phyloP scores from a whole-genome alignment of 2,797 vertebrate species.

The Hoplostethus atlanticus region DNA sequence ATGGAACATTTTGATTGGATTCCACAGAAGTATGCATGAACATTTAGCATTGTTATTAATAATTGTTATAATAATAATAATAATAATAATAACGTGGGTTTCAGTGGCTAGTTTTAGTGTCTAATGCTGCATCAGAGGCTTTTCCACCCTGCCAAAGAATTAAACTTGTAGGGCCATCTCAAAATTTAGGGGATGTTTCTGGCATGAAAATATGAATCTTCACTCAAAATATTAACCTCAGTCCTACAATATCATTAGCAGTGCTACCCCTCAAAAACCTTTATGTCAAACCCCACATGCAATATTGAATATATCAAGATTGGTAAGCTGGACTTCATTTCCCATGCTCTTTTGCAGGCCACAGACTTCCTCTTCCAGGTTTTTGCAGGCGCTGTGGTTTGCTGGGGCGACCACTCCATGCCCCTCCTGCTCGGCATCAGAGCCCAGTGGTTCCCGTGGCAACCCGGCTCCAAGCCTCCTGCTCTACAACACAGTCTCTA shows the following conservation, averaged over 20 bases:
- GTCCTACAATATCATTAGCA: too few relatives aligned
- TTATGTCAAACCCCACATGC: neutral
- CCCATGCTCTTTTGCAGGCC: conserved; percentile 74
- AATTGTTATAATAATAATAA: too few relatives aligned
- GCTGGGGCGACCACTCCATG: conserved; percentile 90
- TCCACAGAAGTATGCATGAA: neutral
- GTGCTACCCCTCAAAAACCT: too few relatives aligned
- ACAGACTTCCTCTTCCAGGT: conserved; percentile 90
- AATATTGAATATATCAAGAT: neutral
- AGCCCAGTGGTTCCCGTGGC: conserved; percentile 88
- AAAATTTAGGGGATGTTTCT: neutral
- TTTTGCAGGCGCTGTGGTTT: conserved; percentile 88
- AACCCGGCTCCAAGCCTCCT: conserved; percentile 49
- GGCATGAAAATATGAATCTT: neutral
- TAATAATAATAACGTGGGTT: too few relatives aligned
- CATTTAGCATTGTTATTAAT: too few relatives aligned
- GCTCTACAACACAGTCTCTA: conserved; percentile 69
- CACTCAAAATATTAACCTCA: neutral
- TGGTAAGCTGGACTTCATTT: neutral
- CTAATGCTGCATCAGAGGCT: too few relatives aligned
- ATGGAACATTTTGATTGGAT: too few relatives aligned
- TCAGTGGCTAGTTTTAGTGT: too few relatives aligned
- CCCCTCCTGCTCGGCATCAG: conserved; percentile 90
- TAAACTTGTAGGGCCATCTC: too few relatives aligned
- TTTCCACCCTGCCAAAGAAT: too few relatives aligned